A percentile compares a stretch with the other conserved stretches of the same genome.
phyloP scores from a whole-genome alignment of 2,797 vertebrate species.

The Steatocranus sp. region DNA sequence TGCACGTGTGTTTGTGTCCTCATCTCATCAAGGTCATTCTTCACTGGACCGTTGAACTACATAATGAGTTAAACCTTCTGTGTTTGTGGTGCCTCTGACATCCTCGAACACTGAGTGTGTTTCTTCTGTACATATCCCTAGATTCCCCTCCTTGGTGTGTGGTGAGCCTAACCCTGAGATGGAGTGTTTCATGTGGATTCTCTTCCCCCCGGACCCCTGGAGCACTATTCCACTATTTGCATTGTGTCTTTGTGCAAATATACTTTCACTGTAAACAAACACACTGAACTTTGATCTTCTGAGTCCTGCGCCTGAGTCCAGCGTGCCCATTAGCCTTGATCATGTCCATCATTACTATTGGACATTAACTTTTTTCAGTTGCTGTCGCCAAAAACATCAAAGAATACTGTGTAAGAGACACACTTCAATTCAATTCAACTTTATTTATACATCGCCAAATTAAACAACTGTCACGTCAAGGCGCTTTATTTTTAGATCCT shows the following conservation, averaged over 20 bases:
- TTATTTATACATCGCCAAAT: neutral
- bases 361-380: neutral
- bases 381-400: neutral
- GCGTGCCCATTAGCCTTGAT: neutral
- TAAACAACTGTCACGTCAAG: neutral
- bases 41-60: neutral
- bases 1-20: neutral
- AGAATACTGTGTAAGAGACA: neutral
- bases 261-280: neutral
- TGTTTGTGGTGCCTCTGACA: neutral
- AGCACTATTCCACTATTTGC: neutral
- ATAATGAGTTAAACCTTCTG: neutral
- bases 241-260: neutral
- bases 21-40: fast-evolving
- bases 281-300: neutral
- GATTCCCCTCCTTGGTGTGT: neutral
- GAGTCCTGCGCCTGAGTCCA: neutral
- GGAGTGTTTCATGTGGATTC: neutral
- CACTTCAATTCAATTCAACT: neutral
- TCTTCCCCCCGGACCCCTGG: neutral
- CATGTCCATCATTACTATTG: neutral
- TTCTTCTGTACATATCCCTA: neutral
- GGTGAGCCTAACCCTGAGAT: neutral
- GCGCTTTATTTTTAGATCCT: neutral
- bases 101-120: neutral